A percentile compares a stretch with the other conserved stretches of the same genome.
These are phyloP conservation scores for Leptinotarsa haldemani DNA, from an alignment of 2,888 invertebrate genomes.

Conservation along the genomic window DNA sequence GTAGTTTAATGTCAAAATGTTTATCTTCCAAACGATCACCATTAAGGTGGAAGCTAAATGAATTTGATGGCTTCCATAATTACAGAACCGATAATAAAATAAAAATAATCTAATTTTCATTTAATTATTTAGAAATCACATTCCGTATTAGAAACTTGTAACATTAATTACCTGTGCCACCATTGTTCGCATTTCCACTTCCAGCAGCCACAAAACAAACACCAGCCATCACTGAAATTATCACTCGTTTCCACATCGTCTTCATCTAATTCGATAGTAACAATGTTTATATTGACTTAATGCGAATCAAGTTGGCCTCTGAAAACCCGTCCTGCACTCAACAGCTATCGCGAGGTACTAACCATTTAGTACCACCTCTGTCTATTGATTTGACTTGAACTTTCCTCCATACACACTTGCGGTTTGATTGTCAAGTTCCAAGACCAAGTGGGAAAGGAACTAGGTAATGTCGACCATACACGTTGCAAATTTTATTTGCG, in stretches of 20 bases:
- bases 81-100: too few relatives aligned
- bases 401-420: constrained; percentile 16
- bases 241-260: constrained; percentile 1
- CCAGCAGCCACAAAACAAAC: constrained; percentile 25
- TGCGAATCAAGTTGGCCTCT: constrained; percentile 12
- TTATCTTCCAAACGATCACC: too few relatives aligned
- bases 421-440: constrained; percentile 15
- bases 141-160: too few relatives aligned
- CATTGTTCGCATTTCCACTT: constrained; percentile 12
- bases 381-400: constrained; percentile 9
- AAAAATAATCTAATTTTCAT: too few relatives aligned
- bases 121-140: too few relatives aligned
- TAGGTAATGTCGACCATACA: constrained; percentile 5
- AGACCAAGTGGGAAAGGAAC: not conserved
- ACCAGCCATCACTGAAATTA: constrained; percentile 17
- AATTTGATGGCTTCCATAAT: too few relatives aligned
- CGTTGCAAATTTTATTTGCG: not conserved
- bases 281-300: constrained; percentile 7
- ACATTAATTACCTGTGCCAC: constrained; percentile 21
- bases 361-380: constrained; percentile 1
- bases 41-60: too few relatives aligned
- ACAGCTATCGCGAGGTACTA: constrained; percentile 10
- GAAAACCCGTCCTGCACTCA: constrained; percentile 15
- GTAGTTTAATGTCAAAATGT: too few relatives aligned
- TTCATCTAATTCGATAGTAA: not conserved